Evolutionary conservation across 2,113 vertebrate species (phyloP), one percentile per base, ranked within the genome.

Genomic region (Phylloscopus whistleri): DNA sequence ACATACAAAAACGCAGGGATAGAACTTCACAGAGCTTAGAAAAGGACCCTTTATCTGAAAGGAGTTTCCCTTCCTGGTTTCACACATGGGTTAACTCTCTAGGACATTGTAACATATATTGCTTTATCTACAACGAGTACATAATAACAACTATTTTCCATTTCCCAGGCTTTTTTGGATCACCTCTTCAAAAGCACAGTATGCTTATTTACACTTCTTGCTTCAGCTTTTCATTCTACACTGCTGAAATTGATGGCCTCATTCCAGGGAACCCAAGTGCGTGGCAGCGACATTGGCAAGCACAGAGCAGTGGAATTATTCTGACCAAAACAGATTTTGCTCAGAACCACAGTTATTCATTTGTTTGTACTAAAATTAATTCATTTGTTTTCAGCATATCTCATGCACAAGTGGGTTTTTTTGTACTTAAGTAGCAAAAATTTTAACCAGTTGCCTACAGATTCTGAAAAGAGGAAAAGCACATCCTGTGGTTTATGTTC

Each of bases 91-190:
- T 94, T 96, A 82, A 63, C 31, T 94, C 84, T 94, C 73, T 64
- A 91, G 62, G 27, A 66, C 41, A n/a, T 51, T 87, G 84, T 79
- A 94, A 91, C 31, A 69, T 84, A 79, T 78, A 94, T 85, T 94
- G 26, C 59, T 96, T 93, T 88, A 94, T 96, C 90, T 93, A 83
- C 37, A 85, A 84, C 1, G 2, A 69, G 64, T 67, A 80, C 80
- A 89, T 87, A 95, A 94, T 80, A 96, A 95, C 68, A 60, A 70
- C 58, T 90, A 79, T 80, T 96, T 96, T 94, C 80, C 51, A 85
- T 93, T 96, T 95, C 72, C 84, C 67, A 85, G 63, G 26, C 60
- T 92, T 92, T 92, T 94, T 95, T 95, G 83, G 84, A 92, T 78
- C 89, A 89, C 73, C 43, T 87, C 76, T 96, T 93, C 85, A 93